These are phyloP conservation scores for Chrosomus eos DNA, from an alignment of 2,797 vertebrate genomes.

Conservation along the genomic window DNA sequence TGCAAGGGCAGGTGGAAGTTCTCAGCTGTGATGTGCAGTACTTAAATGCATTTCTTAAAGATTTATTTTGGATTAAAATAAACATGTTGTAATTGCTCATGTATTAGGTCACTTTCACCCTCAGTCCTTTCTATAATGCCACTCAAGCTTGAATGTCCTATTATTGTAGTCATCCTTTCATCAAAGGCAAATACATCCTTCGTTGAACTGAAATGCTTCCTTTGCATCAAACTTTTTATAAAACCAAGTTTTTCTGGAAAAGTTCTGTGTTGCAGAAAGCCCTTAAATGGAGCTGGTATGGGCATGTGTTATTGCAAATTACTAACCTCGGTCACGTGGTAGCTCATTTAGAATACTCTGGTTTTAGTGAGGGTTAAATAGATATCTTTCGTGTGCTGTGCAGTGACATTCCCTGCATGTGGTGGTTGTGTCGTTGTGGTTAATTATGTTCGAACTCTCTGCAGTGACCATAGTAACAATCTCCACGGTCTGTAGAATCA, in stretches of 20 bases:
- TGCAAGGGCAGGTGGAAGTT: background rate
- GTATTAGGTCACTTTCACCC: too few species aligned
- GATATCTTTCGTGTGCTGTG: background rate
- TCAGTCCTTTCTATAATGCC: too few species aligned
- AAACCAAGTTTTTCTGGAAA: background rate
- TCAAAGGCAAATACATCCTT: too few species aligned
- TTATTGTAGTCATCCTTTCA: too few species aligned
- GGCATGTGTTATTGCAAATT: background rate
- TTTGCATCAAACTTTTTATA: background rate
- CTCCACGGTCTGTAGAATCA: slow-evolving; percentile 18
- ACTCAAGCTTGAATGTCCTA: too few species aligned
- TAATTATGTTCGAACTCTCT: slow-evolving; percentile 25
- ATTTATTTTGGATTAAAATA: too few species aligned
- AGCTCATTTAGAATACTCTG: background rate
- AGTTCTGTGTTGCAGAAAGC: background rate
- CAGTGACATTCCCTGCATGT: slow-evolving; percentile 13
- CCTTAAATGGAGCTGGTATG: background rate
- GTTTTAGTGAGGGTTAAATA: background rate
- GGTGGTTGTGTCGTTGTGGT: slow-evolving; percentile 32
- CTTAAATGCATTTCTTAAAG: background rate
- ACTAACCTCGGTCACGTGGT: background rate
- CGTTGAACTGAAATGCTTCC: too few species aligned
- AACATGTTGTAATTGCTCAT: too few species aligned
- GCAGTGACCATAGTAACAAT: slow-evolving; percentile 58
- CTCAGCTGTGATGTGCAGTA: background rate